Conservation (phyloP, 2,888 invertebrate species). For the Drosophila colorata region DNA sequence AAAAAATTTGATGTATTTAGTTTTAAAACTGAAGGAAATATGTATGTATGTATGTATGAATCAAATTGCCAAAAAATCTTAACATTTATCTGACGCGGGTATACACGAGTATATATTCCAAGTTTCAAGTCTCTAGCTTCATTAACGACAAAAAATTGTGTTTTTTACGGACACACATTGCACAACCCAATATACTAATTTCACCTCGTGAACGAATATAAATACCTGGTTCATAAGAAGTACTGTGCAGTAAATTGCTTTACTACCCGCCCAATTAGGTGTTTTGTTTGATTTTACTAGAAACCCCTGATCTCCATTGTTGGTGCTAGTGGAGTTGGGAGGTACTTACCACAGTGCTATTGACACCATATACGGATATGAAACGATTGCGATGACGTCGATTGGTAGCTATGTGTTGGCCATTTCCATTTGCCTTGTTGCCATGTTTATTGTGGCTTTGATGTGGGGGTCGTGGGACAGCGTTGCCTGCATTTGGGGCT, state of each 20-base stretch:
- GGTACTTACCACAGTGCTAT: slow-evolving; percentile 81
- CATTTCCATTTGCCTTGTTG: slow-evolving; percentile 63
- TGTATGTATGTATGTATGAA: too few species aligned
- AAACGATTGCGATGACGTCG: slow-evolving; percentile 72
- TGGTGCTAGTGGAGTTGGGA: not conserved
- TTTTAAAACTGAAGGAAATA: too few species aligned
- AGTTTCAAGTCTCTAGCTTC: too few species aligned
- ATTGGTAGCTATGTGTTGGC: slow-evolving; percentile 51
- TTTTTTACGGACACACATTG: too few species aligned
- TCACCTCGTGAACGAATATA: not conserved
- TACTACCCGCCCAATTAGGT: slow-evolving; percentile 62
- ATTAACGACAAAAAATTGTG: too few species aligned
- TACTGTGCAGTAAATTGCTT: slow-evolving; percentile 25
- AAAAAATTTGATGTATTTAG: too few species aligned
- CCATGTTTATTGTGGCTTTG: slow-evolving; percentile 60
- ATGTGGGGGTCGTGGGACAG: slow-evolving; percentile 21
- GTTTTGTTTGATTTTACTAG: slow-evolving; percentile 68
- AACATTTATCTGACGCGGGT: too few species aligned
- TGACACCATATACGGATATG: slow-evolving; percentile 79
- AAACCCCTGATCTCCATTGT: slow-evolving; percentile 25
- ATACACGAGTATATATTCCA: too few species aligned
- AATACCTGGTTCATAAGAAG: slow-evolving; percentile 23
- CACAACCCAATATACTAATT: too few species aligned
- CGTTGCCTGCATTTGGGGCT: slow-evolving; percentile 27
- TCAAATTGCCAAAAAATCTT: too few species aligned